These are phyloP conservation scores for Phalacrocorax aristotelis DNA, from an alignment of 2,113 vertebrate species.

Conservation along the genomic window DNA sequence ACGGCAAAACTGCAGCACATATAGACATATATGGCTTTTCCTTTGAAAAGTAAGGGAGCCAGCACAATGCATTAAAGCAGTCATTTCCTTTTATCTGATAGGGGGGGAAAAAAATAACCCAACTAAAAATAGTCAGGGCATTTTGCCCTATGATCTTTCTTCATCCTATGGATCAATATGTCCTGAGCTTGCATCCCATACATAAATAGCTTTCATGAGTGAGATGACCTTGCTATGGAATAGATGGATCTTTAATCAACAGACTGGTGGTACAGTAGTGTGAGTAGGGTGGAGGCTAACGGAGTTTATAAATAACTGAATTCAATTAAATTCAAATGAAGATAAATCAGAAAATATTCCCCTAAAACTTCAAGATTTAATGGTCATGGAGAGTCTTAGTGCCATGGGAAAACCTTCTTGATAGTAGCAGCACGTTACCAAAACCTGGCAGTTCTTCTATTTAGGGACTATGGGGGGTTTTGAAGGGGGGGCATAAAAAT, in stretches of 20 bases:
- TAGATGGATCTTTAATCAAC: slow-evolving; percentile 27
- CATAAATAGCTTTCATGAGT: slow-evolving; percentile 49
- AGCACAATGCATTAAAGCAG: not conserved
- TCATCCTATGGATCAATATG: slow-evolving; percentile 53
- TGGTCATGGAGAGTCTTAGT: not conserved
- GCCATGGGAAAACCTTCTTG: not conserved
- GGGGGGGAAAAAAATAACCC: slow-evolving; percentile 5
- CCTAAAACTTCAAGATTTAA: not conserved
- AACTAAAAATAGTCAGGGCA: slow-evolving; percentile 67
- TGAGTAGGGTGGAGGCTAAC: not conserved
- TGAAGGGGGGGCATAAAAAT: not conserved
- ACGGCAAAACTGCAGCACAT: not conserved
- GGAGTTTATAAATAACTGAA: slow-evolving; percentile 14
- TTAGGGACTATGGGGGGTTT: not conserved
- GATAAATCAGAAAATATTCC: not conserved
- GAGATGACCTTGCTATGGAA: slow-evolving; percentile 27
- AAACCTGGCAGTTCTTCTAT: not conserved
- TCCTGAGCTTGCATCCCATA: slow-evolving; percentile 49
- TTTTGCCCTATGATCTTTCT: slow-evolving; percentile 55
- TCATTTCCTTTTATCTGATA: slow-evolving; percentile 36
- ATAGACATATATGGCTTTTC: not conserved
- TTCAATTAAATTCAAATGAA: not conserved
- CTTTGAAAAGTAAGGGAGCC: slow-evolving; percentile 24
- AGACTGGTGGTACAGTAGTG: not conserved
- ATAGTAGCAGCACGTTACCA: not conserved